These are phyloP conservation scores for Hucho hucho DNA, from an alignment of 2,113 vertebrate species.

Conservation along the genomic window DNA sequence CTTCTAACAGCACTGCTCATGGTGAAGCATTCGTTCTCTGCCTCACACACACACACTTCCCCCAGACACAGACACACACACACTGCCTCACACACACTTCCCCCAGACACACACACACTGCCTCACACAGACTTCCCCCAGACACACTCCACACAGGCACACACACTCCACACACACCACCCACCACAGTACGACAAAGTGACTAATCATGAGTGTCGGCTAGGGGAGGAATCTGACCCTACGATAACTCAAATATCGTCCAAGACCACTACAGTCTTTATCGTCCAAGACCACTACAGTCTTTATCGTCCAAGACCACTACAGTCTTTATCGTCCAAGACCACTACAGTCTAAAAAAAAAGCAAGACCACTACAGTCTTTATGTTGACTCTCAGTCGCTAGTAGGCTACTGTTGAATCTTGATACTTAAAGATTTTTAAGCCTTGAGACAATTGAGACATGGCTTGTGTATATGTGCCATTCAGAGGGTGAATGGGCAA, in stretches of 20 bases:
- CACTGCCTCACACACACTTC: background rate
- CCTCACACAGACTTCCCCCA: background rate
- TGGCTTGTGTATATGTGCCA: too few species aligned
- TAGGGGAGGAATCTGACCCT: too few species aligned
- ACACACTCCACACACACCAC: background rate
- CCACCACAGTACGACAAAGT: background rate
- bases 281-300: background rate
- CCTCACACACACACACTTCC: slow-evolving; percentile 9
- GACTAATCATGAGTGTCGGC: too few species aligned
- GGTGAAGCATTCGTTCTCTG: slow-evolving; percentile 28
- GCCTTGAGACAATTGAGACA: too few species aligned
- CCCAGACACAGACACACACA: background rate
- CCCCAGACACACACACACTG: background rate
- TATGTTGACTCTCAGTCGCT: background rate
- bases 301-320: background rate
- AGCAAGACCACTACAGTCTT: background rate
- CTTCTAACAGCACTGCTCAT: slow-evolving; percentile 53
- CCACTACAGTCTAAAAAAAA: too few species aligned
- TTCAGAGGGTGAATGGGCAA: too few species aligned
- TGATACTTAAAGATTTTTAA: background rate
- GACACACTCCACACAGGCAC: background rate
- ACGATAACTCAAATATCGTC: too few species aligned
- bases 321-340: background rate
- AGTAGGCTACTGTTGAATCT: too few species aligned
- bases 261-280: background rate